Evolutionary conservation across 2,113 vertebrate genomes (phyloP), one percentile per base, ranked within the genome.

Genomic region (Notarius quadriscutis): DNA sequence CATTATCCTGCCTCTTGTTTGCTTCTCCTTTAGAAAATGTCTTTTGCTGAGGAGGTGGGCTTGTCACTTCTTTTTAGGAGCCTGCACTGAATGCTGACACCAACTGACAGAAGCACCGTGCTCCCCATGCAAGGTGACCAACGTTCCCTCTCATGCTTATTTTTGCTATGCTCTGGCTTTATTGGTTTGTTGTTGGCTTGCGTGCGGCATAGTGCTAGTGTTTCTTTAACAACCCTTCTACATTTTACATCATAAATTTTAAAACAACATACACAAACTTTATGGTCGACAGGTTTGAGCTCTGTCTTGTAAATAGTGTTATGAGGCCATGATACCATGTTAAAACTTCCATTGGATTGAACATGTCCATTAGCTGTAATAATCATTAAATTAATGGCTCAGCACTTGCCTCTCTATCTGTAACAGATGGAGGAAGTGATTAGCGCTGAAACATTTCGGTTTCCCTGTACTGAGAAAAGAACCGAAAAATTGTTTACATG

Each of bases 51-150:
- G 86, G 62, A 51, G 77, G 20, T 82, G 78, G 20, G 34, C 57
- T 84, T 82, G 78, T 78, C 78, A 77, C 63, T 78, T 84, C 86
- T 60, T 81, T 84, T 84, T 84, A 81, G 62, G 67, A 67, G 65
- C 69, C 75, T 53, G 17, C 8, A 1, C 58, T 77, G 51, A 67
- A 74, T 7, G 62, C 53, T 85, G 86, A 87, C 51, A 57, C 27
- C n/a, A 84, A 80, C 58, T 87, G 86, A 89, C 85, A 87, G 57
- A 27, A 50, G n/a, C 7, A 5, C 22, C 12, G 17, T 8, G 15
- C 60, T 30, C 22, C n/a, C 34, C 17, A 48, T 34, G 41, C 53
- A 79, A 89, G 74, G 65, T 87, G 81, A 63, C 85, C 81, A 78
- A 50, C 51, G 50, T 83, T 83, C 30, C 20, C 63, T 85, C 79